These are phyloP conservation scores for Drosophila melanogaster DNA, from an alignment of 1,140 invertebrate species.

Conservation along the genomic window DNA sequence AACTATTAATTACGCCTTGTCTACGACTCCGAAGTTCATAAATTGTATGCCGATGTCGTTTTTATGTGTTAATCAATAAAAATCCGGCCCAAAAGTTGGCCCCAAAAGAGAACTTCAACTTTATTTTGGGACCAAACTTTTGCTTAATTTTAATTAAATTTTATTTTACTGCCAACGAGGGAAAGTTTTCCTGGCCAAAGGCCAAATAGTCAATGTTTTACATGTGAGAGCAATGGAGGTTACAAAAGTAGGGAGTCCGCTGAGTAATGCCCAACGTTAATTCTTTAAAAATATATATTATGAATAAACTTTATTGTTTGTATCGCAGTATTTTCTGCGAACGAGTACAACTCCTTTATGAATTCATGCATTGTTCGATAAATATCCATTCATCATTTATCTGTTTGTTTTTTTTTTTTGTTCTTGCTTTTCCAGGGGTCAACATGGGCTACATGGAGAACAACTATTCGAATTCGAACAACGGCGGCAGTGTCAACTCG, in stretches of 20 bases:
- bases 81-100: slow-evolving; percentile 35
- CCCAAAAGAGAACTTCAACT: slow-evolving; percentile 21
- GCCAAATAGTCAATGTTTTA: slow-evolving; percentile 53
- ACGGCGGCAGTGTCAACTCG: slow-evolving; percentile 96
- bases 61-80: slow-evolving; percentile 76
- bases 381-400: slow-evolving; percentile 11
- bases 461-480: slow-evolving; percentile 96
- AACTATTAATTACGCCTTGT: slow-evolving; percentile 75
- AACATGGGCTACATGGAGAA: slow-evolving; percentile 96
- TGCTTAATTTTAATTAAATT: slow-evolving; percentile 67
- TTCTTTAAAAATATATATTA: neutral
- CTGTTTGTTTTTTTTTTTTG: neutral
- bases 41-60: slow-evolving; percentile 53
- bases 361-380: slow-evolving; percentile 23
- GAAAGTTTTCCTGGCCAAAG: slow-evolving; percentile 54
- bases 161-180: slow-evolving; percentile 45
- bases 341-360: slow-evolving; percentile 13
- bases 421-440: slow-evolving; percentile 86
- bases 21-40: slow-evolving; percentile 44
- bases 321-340: too few species aligned
- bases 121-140: slow-evolving; percentile 30
- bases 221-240: slow-evolving; percentile 1
- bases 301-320: neutral
- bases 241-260: neutral
- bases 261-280: neutral